Conservation (phyloP, 2,888 invertebrate species). For the Meandrusa payeni region DNA sequence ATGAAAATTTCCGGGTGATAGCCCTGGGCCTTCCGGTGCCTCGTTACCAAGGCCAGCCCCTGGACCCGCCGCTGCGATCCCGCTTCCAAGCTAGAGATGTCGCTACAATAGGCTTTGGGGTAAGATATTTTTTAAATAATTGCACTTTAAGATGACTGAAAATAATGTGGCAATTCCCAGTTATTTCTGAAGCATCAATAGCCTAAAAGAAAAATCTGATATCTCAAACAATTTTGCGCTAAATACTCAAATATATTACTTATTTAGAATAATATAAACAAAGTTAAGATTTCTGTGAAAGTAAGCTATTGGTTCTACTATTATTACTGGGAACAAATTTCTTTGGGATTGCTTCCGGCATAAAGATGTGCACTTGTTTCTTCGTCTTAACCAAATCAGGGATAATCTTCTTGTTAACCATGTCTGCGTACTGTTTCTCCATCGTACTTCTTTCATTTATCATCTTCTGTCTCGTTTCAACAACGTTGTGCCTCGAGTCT, state of each 20-base stretch:
- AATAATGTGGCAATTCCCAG: too few relatives aligned
- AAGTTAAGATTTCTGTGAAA: constrained; percentile 43
- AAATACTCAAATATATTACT: too few relatives aligned
- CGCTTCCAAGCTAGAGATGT: constrained; percentile 96
- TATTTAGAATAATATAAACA: too few relatives aligned
- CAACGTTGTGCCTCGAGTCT: constrained; percentile 51
- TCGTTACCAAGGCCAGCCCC: constrained; percentile 93
- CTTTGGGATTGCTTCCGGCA: constrained; percentile 83
- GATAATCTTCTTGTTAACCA: constrained; percentile 65
- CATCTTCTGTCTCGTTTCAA: constrained; percentile 64
- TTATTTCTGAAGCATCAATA: too few relatives aligned
- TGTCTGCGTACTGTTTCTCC: constrained; percentile 67
- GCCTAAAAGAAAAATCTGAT: too few relatives aligned
- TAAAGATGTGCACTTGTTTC: constrained; percentile 87
- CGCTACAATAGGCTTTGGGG: constrained; percentile 83
- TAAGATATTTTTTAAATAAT: too few relatives aligned
- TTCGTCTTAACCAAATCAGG: constrained; percentile 68
- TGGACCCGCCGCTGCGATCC: constrained; percentile 97
- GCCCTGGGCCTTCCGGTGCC: constrained; percentile 96
- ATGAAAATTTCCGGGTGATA: constrained; percentile 95
- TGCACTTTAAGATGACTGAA: too few relatives aligned
- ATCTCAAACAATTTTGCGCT: too few relatives aligned
- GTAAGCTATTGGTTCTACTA: constrained; percentile 56
- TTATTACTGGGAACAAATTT: constrained; percentile 49
- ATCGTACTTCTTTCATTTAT: constrained; percentile 58